Base-by-base conservation (phyloP, 2,113 vertebrate genomes). In the Elephantulus edwardii region DNA sequence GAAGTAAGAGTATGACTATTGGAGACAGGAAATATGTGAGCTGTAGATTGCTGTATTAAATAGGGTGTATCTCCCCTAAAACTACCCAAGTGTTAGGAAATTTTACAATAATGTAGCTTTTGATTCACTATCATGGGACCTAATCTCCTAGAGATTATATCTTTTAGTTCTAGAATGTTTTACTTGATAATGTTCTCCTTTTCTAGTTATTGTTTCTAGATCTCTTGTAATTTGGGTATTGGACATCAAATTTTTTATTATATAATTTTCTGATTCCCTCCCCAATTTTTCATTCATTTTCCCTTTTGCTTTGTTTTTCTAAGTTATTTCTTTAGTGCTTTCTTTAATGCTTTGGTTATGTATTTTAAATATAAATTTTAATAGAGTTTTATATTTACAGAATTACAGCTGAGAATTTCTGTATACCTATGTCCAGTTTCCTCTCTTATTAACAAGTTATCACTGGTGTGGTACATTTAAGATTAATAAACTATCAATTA, bases 271-370 rank as follows among this genome's bases (percentile, higher is more conserved):
- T 85, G 66, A 44, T 54, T 81, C 74, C 26, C 70, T 35, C 33
- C 11, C 12, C 77, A 5, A 58, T 64, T 71, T 52, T n/a, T 30
- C 16, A 17, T 87, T 35, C 58, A 11, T 44, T 71, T 70, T 12
- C 80, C 42, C 82, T 91, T 88, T 58, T 77, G 40, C 74, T 93
- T 42, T 66, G 46, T n/a, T 91, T 66, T 10, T 60, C 26, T 54
- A 28, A 40, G 62, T 19, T 86, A 74, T 76, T 82, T 89, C 82
- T 33, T 86, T 26, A 75, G 60, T 19, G 76, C 68, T 81, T 40
- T 80, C 88, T 84, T 17, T 60, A 58, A 17, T 33, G 28, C 24
- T 22, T 70, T 56, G 52, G 35, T 80, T 92, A 40, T 20, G 58
- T 90, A 72, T 70, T 38, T 33, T 58, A 44, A 46, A 75, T 26